Percentiles rank a stretch among this genome's conserved stretches.
Conservation (phyloP, 1,140 invertebrate genomes). For the Philotrypesis tridentata region DNA sequence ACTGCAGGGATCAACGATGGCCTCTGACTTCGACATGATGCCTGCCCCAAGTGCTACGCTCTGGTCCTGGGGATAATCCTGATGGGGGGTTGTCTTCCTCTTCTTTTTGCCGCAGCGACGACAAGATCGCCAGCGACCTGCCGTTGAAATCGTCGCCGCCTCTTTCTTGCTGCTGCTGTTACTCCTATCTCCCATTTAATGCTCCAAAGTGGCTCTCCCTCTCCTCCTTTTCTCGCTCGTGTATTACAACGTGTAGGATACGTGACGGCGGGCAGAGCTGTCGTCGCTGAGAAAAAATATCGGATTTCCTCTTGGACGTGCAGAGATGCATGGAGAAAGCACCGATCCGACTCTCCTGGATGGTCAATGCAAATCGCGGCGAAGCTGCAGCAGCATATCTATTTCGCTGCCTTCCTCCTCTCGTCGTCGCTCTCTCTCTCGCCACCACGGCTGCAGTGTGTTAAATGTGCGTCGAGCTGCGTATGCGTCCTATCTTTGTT, state of each 20-base stretch:
- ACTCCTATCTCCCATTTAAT: slow-evolving; percentile 39
- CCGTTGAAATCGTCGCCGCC: slow-evolving; percentile 9
- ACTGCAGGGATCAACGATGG: slow-evolving; percentile 59
- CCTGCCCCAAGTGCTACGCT: not conserved
- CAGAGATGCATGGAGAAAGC: too few relatives aligned
- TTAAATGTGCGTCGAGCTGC: too few relatives aligned
- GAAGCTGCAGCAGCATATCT: too few relatives aligned
- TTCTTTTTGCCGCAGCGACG: slow-evolving; percentile 11
- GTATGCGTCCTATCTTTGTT: too few relatives aligned
- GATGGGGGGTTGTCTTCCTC: not conserved
- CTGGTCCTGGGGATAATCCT: not conserved
- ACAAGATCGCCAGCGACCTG: slow-evolving; percentile 33
- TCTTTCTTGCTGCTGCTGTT: not conserved
- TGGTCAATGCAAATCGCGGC: too few relatives aligned
- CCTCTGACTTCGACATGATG: not conserved
- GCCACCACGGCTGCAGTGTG: not conserved
- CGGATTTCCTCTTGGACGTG: not conserved
- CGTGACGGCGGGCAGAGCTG: not conserved
- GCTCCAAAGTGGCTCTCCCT: not conserved
- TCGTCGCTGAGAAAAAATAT: not conserved
- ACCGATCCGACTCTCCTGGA: too few relatives aligned
- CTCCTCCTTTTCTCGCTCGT: not conserved
- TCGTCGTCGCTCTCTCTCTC: too few relatives aligned
- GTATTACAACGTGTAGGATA: too few relatives aligned
- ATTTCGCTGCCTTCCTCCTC: too few relatives aligned